Evolutionary conservation across 1,140 invertebrate genomes (phyloP), one percentile per base, ranked within the genome.

Genomic region (Ostrea denselamellosa): DNA sequence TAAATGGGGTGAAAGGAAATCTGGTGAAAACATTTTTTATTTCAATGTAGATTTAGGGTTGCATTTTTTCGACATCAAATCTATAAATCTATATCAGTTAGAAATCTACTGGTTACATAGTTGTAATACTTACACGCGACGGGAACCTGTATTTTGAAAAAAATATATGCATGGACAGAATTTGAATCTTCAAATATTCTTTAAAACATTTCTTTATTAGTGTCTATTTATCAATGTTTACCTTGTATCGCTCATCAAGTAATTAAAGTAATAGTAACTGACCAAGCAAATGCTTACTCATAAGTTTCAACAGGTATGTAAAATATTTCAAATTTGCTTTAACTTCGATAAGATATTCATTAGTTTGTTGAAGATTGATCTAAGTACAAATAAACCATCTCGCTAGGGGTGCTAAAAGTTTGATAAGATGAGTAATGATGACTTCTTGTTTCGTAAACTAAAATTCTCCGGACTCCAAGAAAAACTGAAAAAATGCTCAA

Each of bases 311-410:
- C 25, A 28, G 68, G 22, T 28, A 77, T 77, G 68, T 25, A 25
- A 34, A 77, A 77, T 77, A 77, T 77, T 77, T 77, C 25, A 77
- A 77, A 77, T 77, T 77, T 77, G 68, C 28, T 25, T 77, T 77
- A 77, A 77, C 68, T 77, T 34, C 17, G 68, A 77, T 77, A 77
- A 77, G 68, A 77, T 34, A 77, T 77, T 77, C 28, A 77, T 77
- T 28, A 77, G 68, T 77, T n/a, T 77, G 65, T 28, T 25, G 28
- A 77, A 25, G 25, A 77, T 25, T 34, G 68, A 77, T 77, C 22
- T 34, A 77, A 77, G 25, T 25, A 44, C 68, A 77, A 77, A 77
- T 77, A 77, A 77, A 14, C 68, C 14, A 34, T 25, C 25, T 14
- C 68, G 28, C 68, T 77, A 77, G 28, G 28, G 68, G 68, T 77